These are phyloP conservation scores for Hydrozoanthus gracilis DNA, from an alignment of 92 coral and sea anemone genomes.

Conservation along the genomic window DNA sequence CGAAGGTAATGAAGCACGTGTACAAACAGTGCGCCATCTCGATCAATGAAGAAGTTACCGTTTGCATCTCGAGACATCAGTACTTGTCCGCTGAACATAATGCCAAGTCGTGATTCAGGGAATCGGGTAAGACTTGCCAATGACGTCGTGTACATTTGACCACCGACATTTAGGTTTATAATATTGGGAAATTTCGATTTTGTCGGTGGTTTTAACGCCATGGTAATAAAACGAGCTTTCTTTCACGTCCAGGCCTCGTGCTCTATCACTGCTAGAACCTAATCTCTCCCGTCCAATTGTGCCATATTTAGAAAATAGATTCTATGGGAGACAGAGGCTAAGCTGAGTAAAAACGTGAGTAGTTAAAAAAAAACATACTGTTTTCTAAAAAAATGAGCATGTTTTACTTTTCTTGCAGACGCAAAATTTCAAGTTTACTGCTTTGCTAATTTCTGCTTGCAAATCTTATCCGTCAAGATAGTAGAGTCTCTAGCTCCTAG, in stretches of 20 bases:
- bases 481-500: no score
- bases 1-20: slow-evolving; percentile 80
- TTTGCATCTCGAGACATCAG: slow-evolving; percentile 71
- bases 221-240: neutral
- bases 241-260: slow-evolving; percentile 8
- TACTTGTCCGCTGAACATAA: slow-evolving; percentile 88
- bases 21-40: slow-evolving; percentile 83
- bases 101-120: slow-evolving; percentile 79
- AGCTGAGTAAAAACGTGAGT: no score
- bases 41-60: slow-evolving; percentile 85
- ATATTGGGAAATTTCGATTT: slow-evolving; percentile 71
- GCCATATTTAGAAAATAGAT: slow-evolving; percentile 15
- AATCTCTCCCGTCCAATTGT: neutral
- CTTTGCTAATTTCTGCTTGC: no score
- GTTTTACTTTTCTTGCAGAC: no score
- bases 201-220: neutral
- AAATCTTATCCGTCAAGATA: no score
- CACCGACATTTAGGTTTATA: slow-evolving; percentile 82
- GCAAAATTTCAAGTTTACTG: no score
- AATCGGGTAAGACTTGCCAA: slow-evolving; percentile 75
- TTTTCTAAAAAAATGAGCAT: no score
- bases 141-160: slow-evolving; percentile 83
- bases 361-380: no score
- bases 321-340: neutral
- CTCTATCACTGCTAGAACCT: neutral